Conservation (phyloP, 2,113 vertebrate species). For the Elgaria multicarinata region DNA sequence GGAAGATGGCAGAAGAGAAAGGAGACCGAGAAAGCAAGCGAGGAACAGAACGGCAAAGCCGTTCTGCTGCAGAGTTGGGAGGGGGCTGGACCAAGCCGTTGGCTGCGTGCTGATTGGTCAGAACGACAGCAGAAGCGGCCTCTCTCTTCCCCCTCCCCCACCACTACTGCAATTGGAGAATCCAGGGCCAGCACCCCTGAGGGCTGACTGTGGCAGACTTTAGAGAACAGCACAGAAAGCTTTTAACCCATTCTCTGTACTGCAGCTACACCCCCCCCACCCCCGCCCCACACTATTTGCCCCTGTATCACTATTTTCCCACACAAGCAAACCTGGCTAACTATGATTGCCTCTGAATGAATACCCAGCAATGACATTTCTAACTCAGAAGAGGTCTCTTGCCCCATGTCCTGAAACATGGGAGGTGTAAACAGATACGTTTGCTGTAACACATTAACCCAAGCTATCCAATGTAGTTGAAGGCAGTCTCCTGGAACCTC, state of each 20-base stretch:
- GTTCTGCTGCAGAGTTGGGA: constrained; percentile 79
- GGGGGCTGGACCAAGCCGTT: constrained; percentile 49
- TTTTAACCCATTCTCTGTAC: constrained; percentile 29
- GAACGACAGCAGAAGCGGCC: constrained; percentile 29
- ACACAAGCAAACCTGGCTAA: background rate
- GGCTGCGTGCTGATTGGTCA: constrained; percentile 68
- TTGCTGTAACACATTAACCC: background rate
- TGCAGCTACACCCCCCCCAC: background rate
- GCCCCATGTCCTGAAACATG: background rate
- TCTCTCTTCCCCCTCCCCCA: constrained; percentile 49
- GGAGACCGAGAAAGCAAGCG: constrained; percentile 57
- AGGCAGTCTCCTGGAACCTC: background rate
- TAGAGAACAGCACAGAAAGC: constrained; percentile 34
- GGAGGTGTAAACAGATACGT: background rate
- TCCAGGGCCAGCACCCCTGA: constrained; percentile 36
- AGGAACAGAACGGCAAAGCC: constrained; percentile 70
- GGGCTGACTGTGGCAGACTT: constrained; percentile 43
- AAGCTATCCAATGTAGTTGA: background rate
- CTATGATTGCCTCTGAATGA: background rate
- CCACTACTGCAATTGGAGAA: constrained; percentile 65
- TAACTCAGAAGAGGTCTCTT: background rate
- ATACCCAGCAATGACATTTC: background rate
- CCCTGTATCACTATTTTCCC: constrained; percentile 2
- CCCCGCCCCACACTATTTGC: background rate
- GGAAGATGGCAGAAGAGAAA: constrained; percentile 81